Conservation (phyloP, 2,888 invertebrate genomes). For the Stegophylla sp. region DNA sequence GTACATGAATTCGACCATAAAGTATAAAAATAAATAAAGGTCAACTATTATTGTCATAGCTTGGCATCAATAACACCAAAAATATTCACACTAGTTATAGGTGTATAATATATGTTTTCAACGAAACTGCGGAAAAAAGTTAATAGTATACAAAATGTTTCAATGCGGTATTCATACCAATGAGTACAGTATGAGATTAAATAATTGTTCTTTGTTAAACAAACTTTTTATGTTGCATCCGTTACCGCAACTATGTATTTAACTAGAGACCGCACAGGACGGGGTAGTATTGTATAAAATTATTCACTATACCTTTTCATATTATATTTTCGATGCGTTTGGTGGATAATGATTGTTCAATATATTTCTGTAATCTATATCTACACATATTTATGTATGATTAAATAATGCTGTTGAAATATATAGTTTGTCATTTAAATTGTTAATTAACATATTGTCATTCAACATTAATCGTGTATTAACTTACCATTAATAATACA, state of each 20-base stretch:
- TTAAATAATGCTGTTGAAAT: too few species aligned
- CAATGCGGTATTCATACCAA: slow-evolving; percentile 8
- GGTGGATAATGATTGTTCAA: too few species aligned
- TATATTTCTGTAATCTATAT: too few species aligned
- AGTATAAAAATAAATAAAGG: slow-evolving; percentile 29
- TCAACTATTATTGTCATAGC: slow-evolving; percentile 26
- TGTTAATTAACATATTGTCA: too few species aligned
- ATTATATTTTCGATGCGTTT: too few species aligned
- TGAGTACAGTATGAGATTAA: neutral
- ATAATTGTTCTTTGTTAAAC: slow-evolving; percentile 18
- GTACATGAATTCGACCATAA: neutral
- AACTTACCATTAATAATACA: too few species aligned
- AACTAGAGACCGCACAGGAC: neutral
- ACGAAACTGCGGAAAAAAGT: slow-evolving; percentile 2
- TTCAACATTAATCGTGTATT: too few species aligned
- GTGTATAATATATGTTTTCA: neutral
- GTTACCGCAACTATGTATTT: neutral
- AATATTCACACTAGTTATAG: neutral
- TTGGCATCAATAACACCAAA: neutral
- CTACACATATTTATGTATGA: too few species aligned
- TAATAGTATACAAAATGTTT: slow-evolving; percentile 27
- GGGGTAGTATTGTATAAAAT: neutral
- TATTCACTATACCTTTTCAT: too few species aligned
- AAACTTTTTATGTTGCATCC: slow-evolving; percentile 15
- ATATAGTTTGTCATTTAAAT: too few species aligned